These are phyloP conservation scores for Halocynthia roretzi DNA, from an alignment of 23 tunicate species.

Conservation along the genomic window DNA sequence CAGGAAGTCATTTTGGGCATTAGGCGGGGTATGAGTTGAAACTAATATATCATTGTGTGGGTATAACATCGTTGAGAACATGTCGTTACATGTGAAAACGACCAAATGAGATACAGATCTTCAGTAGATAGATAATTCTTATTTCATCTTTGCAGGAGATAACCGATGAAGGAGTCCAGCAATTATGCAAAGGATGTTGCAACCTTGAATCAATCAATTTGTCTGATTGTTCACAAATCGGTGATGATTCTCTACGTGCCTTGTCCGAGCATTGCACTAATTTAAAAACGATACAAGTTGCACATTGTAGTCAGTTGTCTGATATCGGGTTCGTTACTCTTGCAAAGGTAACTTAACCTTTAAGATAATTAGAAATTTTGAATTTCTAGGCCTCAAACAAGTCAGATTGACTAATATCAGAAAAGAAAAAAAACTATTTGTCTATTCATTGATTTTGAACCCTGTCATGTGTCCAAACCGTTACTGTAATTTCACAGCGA, in stretches of 20 bases:
- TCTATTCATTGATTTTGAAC: too few species aligned
- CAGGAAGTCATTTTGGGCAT: too few species aligned
- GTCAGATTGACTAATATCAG: too few species aligned
- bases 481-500: too few species aligned
- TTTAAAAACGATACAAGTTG: constrained; percentile 73
- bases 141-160: constrained; percentile 42
- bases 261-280: constrained; percentile 57
- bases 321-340: constrained; percentile 68
- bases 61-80: too few species aligned
- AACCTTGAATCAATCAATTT: constrained; percentile 50
- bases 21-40: too few species aligned
- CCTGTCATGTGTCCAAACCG: too few species aligned
- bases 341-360: constrained; percentile 47
- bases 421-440: too few species aligned
- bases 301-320: constrained; percentile 64
- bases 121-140: background rate
- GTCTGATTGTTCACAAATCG: constrained; percentile 61
- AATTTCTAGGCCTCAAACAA: too few species aligned
- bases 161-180: constrained; percentile 65
- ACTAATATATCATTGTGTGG: too few species aligned
- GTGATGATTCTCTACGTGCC: constrained; percentile 49
- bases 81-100: background rate
- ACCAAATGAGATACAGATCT: background rate
- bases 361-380: too few species aligned
- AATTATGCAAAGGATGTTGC: constrained; percentile 58